Base-by-base conservation (phyloP, 2,888 invertebrate genomes). In the Deilephila porcellus region DNA sequence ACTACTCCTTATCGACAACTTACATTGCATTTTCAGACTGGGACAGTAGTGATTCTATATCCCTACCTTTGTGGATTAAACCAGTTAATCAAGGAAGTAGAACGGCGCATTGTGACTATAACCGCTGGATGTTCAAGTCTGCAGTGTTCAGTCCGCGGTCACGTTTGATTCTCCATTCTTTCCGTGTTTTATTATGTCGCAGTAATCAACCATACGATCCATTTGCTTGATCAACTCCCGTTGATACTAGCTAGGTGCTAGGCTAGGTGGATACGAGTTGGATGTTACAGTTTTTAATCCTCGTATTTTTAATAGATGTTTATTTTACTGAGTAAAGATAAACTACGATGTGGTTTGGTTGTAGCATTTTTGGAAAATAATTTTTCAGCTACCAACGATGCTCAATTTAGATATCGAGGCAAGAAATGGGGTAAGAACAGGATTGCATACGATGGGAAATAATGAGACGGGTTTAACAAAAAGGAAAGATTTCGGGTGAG, bases 191-290 rank as follows among this genome's bases (percentile, higher is more conserved):
- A 77, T 79, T 75, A 73, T 78, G 29, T 71, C 72, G 70, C 75
- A 76, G 79, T 80, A 84, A 84, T 83, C 83, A 83, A 72, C 78
- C 75, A 74, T 80, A 77, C 76, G 76, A 80, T 79, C 82, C 85
- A 84, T 85, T 84, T 83, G 82, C 77, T 74, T 85, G 82, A 83
- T 85, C 83, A 82, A 71, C 67, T n/a, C n/a, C n/a, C n/a, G n/a
- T n/a, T n/a, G n/a, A n/a, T n/a, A n/a, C n/a, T n/a, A n/a, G n/a
- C n/a, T n/a, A n/a, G n/a, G n/a, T n/a, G n/a, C n/a, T n/a, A 25
- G 25, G 25, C 67, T 14, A 67, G 34, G 60, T n/a, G 63, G n/a
- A 37, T 34, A n/a, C 34, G 8, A 63, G n/a, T 19, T 3, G 7
- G 52, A 17, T 25, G 67, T 7, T 64, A 37, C 64, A 32, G 45